Base-by-base conservation (phyloP, 2,113 vertebrate genomes). In the Petrocephalus zakoni region DNA sequence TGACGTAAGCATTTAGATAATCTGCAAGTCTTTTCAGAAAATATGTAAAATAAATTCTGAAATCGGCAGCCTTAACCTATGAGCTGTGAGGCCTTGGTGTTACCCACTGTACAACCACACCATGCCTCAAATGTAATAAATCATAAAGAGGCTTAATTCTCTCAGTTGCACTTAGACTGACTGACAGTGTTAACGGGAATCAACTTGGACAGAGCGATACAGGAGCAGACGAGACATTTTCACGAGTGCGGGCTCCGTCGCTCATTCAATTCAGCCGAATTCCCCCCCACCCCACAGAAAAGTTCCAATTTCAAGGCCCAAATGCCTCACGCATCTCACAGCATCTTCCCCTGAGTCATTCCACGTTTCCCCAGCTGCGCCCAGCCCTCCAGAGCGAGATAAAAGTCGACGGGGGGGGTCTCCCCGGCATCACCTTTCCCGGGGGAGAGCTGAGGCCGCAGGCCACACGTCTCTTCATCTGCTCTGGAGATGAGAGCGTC, bases 261-360 rank as follows among this genome's bases (percentile, higher is more conserved):
- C 15, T 37, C 72, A 68, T 68, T 29, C n/a, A 29, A 15, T 29
- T 13, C n/a, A 29, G 25, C n/a, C 11, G 61, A 68, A 68, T 68
- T 15, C 2, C 72, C 52, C 52, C 6, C 15, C 72, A 68, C 25
- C 25, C 25, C 3, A 13, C 61, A 29, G n/a, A 68, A 34, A 81
- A 11, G 42, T 61, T 72, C 75, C 52, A 64, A 86, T 88, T 90
- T 86, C 58, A 86, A 58, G 25, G 34, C 51, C 15, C 81, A 81
- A 53, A 78, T 86, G 72, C 61, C 87, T 85, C n/a, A 25, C 61
- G 21, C 75, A 85, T 88, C 51, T 85, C 83, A 22, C 25, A 25
- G 13, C 68, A 72, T 72, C 25, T 72, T 34, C 68, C 34, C 68
- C 11, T 4, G 15, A 42, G 72, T 42, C 72, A 42, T 19, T 37